Conservation (phyloP, 2,797 vertebrate genomes). For the Poeciliopsis presidionis region DNA sequence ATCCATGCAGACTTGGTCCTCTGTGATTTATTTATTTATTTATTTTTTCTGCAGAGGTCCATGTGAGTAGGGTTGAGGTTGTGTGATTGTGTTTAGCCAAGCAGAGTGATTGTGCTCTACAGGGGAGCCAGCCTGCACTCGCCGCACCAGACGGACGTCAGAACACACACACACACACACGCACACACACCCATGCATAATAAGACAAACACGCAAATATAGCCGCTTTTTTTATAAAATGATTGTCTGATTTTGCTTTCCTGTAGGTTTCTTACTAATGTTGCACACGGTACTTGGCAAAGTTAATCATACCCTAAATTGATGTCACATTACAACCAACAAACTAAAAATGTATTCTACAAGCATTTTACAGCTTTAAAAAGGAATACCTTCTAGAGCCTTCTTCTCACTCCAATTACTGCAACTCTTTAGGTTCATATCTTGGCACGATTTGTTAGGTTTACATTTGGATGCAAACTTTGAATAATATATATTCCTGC, state of each 20-base stretch:
- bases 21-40: neutral
- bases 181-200: slow-evolving; percentile 31
- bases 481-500: neutral
- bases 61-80: slow-evolving; percentile 66
- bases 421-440: neutral
- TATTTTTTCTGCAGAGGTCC: slow-evolving; percentile 47
- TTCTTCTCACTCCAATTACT: neutral
- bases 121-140: slow-evolving; percentile 72
- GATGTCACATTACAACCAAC: neutral
- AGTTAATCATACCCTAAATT: neutral
- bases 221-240: slow-evolving; percentile 34
- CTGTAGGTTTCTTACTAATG: slow-evolving; percentile 9
- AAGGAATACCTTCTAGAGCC: neutral
- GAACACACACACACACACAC: slow-evolving; percentile 45
- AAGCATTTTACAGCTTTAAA: neutral
- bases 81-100: slow-evolving; percentile 79
- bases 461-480: neutral
- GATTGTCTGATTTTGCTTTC: slow-evolving; percentile 24
- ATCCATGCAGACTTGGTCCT: slow-evolving; percentile 19
- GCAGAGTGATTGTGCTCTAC: slow-evolving; percentile 77
- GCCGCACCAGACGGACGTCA: slow-evolving; percentile 66
- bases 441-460: neutral
- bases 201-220: slow-evolving; percentile 19
- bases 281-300: neutral
- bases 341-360: neutral